Conservation (phyloP, 2,113 vertebrate species). For the Menura novaehollandiae region DNA sequence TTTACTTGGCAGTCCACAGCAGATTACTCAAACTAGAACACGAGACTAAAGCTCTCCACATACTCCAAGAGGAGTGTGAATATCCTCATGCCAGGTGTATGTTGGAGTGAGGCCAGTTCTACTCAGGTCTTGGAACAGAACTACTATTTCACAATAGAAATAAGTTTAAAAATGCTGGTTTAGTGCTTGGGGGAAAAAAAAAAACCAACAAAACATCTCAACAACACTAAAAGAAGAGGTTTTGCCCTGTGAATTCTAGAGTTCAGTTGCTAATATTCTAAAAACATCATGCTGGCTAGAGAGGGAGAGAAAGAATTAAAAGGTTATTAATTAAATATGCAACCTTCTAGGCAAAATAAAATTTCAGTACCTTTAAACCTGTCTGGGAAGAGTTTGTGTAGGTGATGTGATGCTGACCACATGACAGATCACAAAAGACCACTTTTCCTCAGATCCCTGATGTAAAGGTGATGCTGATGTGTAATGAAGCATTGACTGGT, state of each 20-base stretch:
- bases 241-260: neutral
- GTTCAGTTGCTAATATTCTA: neutral
- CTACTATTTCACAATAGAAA: neutral
- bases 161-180: neutral
- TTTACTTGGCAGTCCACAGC: neutral
- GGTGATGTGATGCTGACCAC: neutral
- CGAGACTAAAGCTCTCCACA: neutral
- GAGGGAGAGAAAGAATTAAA: neutral
- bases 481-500: neutral
- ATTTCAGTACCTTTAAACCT: neutral
- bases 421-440: neutral
- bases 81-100: neutral
- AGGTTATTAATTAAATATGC: neutral
- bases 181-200: neutral
- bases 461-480: neutral
- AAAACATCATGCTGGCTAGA: neutral
- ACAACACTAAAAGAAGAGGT: neutral
- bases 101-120: neutral
- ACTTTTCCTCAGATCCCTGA: neutral
- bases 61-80: neutral
- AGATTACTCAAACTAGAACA: neutral
- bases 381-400: neutral
- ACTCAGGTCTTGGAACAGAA: neutral
- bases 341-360: neutral
- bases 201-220: neutral